Base-by-base conservation (phyloP, 1,140 invertebrate species). In the Listronotus bonariensis region DNA sequence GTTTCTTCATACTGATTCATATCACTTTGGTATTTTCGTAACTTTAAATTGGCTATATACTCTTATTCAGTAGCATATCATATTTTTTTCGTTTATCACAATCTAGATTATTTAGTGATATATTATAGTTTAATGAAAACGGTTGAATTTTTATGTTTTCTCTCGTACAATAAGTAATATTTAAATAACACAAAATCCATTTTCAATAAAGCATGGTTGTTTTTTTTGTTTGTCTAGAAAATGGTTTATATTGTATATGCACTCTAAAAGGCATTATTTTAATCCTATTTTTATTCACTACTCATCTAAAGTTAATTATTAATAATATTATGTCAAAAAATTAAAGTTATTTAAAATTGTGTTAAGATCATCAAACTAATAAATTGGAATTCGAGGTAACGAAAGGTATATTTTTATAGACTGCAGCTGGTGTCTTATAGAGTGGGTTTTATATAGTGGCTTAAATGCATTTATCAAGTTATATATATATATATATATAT, bases 391-490 rank as follows among this genome's bases (percentile, higher is more conserved):
- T 20, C 10, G 10, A 42, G 12, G 7, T n/a, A 49, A 17, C 7
- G 34, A 59, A 34, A 59, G 20, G 34, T 59, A 18, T 59, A 46
- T 48, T 59, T 51, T 40, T 59, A 51, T 40, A 42, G 38, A 49
- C 58, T 60, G 46, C 46, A 51, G 51, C 59, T 45, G 59, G 49
- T 53, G 59, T 62, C 59, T 62, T 62, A 53, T 62, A 62, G 51
- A 62, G 51, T 62, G 48, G 49, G 51, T 62, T 43, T 46, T 43
- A 12, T 17, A 48, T 43, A 43, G 20, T 56, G 34, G 34, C 32
- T 18, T 51, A 51, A 51, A 32, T 12, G 31, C 18, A 32, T 26
- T 51, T 51, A 32, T 26, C 11, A 51, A 17, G 18, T 51, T 20
- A 48, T 10, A 17, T 9, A 51, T n/a, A n/a, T n/a, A n/a, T n/a